phyloP scores from a whole-genome alignment of 1,140 invertebrate genomes.

The Armadillidium nasatum region DNA sequence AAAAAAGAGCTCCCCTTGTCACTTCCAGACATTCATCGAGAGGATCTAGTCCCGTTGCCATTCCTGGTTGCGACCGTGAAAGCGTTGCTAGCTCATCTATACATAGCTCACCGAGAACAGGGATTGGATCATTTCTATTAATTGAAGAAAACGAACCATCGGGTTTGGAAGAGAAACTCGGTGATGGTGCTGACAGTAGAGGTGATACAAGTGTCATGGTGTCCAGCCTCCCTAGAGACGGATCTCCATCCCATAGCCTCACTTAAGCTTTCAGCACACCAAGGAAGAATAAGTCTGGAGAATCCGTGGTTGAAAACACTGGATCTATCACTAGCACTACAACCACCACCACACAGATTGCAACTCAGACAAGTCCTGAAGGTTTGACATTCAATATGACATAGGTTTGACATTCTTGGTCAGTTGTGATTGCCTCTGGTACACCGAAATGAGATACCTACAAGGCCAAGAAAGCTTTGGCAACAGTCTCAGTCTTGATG shows the following conservation, averaged over 20 bases:
- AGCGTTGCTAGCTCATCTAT: conserved; percentile 35
- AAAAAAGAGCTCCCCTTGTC: no score
- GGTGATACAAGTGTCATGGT: conserved; percentile 61
- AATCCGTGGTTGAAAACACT: not conserved
- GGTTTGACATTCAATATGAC: conserved; percentile 58
- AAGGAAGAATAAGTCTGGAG: conserved; percentile 38
- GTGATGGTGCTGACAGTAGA: conserved; percentile 21
- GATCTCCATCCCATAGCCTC: conserved; percentile 57
- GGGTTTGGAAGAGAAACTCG: not conserved
- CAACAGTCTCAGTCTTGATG: no score
- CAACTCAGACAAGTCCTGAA: conserved; percentile 71
- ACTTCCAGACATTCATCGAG: no score
- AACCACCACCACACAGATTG: conserved; percentile 60
- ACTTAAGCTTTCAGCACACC: conserved; percentile 50
- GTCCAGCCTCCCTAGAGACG: conserved; percentile 59
- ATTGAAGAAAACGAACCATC: not conserved
- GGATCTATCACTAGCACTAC: not conserved
- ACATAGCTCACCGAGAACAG: conserved; percentile 34
- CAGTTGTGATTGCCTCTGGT: no score
- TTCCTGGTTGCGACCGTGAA: conserved; percentile 36
- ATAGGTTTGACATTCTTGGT: no score
- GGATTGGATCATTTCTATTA: not conserved
- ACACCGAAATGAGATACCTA: no score
- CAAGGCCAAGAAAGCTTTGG: no score
- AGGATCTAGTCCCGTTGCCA: no score